Evolutionary conservation across 2,113 vertebrate species (phyloP), one percentile per base, ranked within the genome.

Genomic region (Antennarius striatus): DNA sequence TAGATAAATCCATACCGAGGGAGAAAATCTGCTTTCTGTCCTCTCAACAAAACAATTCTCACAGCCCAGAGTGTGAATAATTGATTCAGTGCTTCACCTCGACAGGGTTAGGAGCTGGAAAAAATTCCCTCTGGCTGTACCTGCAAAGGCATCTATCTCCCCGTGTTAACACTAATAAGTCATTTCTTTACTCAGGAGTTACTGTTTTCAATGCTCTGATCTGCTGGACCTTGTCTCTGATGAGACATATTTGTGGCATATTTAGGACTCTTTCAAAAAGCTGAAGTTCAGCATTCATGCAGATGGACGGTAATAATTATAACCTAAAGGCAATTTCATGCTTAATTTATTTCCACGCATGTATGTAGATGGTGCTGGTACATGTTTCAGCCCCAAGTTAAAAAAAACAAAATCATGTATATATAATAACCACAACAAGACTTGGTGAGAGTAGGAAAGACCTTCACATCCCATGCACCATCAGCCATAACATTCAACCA

Each of bases 241-340:
- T 10, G 64, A 66, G 40, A 59, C 66, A 70, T 42, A 11, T 15
- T 9, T 29, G 8, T 51, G 1, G 0, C 14, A 51, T 36, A 11
- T 32, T 72, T 40, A 69, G 6, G 16, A 56, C n/a, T 53, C 16
- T 6, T 56, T 15, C 11, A 63, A 68, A 46, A 60, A 39, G 4
- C 39, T 59, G n/a, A 16, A 42, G 32, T 40, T 4, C 0, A 47
- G 46, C 49, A 28, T 61, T 1, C 22, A 43, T 74, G 29, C 71
- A 68, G 59, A 85, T 29, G 30, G 56, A 49, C 56, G 10, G 15
- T 53, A 60, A 68, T 79, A 63, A 75, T 73, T 53, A 65, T 22
- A 55, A 83, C 62, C 0, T 13, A 57, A 39, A 68, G 46, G 51
- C 17, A 49, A 80, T 84, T 86, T 89, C 66, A 73, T 84, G 68